Evolutionary conservation across 1,140 invertebrate genomes (phyloP), one percentile per base, ranked within the genome.

Genomic region (Euborellia annulipes): DNA sequence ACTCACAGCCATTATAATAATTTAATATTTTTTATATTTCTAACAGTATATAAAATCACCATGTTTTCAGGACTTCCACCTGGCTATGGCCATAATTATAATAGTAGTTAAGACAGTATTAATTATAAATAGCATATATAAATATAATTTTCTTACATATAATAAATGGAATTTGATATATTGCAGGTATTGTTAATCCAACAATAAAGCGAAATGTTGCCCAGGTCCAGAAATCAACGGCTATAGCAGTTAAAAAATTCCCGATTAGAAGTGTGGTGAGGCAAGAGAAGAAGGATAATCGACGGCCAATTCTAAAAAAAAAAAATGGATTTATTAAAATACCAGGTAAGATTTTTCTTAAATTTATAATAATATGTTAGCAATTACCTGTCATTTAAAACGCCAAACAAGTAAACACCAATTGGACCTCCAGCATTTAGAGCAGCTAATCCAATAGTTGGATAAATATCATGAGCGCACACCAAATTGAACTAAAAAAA

Each of bases 121-220:
- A 21, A 37, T 36, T 14, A 43, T 34, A 18, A 48, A 43, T 41
- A 22, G 49, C 46, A 16, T 45, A 22, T 14, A 39, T 45, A 20
- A 41, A 46, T 44, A 41, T 50, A 37, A 48, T 41, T 50, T 43
- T 68, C 76, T 81, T 70, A 90, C 88, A 85, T 56, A 92, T 90
- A 47, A 92, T 91, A 57, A 91, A 92, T 3, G 88, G 88, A 60
- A 92, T 89, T 67, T 93, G 87, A 64, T 91, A 92, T n/a, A 91
- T 80, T 3, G 86, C 87, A 8, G 87, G 87, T 53, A 91, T 86
- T 1, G 86, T 88, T 1, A 90, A 61, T 14, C 87, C 88, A 3
- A 89, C 85, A 41, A 91, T 68, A 11, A 80, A 68, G 52, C 85
- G 68, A 52, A 79, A 80, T 2, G 71, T 63, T 0, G 83, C 77